Base-by-base conservation (phyloP, 2,113 vertebrate species). In the Piliocolobus tephrosceles region DNA sequence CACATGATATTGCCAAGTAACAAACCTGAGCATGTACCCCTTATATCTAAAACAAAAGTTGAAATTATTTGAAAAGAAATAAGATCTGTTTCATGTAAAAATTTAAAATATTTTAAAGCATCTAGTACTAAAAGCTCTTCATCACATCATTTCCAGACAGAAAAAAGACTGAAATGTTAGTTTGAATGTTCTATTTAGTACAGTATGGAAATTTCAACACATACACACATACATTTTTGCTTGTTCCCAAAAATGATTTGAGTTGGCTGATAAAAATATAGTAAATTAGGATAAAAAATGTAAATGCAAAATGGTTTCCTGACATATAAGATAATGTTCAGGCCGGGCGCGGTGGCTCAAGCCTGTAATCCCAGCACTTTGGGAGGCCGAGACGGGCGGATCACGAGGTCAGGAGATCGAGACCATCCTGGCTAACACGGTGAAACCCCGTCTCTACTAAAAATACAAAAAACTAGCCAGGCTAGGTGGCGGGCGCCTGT, bases 91-190 rank as follows among this genome's bases (percentile, higher is more conserved):
- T 70, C 8, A 50, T 78, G 25, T 52, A 82, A 96, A 94, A 68
- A 90, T 43, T 90, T 17, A 6, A 78, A 94, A 91, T 22, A 80
- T 90, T 94, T 86, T 95, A 95, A 94, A 95, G n/a, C 47, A 82
- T 20, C 55, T 73, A 96, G n/a, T 40, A 50, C 76, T 94, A 96
- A 93, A 95, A 83, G 45, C 38, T 79, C 9, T 94, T 95, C 30
- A 45, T 61, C 45, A 27, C 16, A 70, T 81, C 18, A 38, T 83
- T 83, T 58, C 45, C 76, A 91, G 57, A 52, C 8, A 40, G 45
- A 83, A 82, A 57, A 45, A 80, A 40, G 30, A 55, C 40, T 78
- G 11, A 92, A 72, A 83, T 57, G 16, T 22, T 83, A 70, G 9
- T 45, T 64, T 47, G 45, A 61, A 40, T 61, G 5, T 4, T 35